Conservation (phyloP, 2,113 vertebrate genomes). For the Myocastor coypus region DNA sequence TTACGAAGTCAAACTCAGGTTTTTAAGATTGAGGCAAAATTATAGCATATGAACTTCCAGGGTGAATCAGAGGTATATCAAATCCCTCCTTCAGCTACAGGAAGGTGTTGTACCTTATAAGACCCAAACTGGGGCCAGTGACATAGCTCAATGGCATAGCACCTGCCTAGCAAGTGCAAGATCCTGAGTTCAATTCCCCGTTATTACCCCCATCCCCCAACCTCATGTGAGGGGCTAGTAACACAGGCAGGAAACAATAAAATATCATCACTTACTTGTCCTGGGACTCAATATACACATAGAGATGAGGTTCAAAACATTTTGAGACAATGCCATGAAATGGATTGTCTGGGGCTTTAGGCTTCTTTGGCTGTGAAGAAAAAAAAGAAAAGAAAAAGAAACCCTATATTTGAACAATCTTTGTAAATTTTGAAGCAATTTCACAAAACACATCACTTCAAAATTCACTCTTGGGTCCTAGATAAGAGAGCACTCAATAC, state of each 20-base stretch:
- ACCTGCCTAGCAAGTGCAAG: no score
- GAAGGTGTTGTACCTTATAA: background rate
- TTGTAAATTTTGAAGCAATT: constrained; percentile 66
- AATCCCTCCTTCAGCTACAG: background rate
- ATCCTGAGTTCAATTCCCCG: no score
- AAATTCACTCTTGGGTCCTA: background rate
- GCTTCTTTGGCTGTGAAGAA: constrained; percentile 94
- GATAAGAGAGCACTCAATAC: background rate
- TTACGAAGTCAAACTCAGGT: background rate
- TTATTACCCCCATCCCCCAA: no score
- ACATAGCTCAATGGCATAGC: no score
- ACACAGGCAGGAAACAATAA: constrained; percentile 23
- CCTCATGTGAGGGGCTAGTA: background rate
- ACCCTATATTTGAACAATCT: constrained; percentile 46
- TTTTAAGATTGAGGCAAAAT: constrained; percentile 30
- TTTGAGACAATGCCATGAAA: constrained; percentile 99
- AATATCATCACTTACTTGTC: constrained; percentile 93
- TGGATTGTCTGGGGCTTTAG: constrained; percentile 96
- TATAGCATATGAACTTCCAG: constrained; percentile 31
- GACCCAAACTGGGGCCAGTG: no score
- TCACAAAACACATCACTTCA: constrained; percentile 54
- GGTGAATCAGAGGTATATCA: background rate
- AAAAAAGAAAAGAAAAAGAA: constrained; percentile 63
- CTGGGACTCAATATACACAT: constrained; percentile 99
- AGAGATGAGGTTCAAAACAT: constrained; percentile 99